phyloP scores from a whole-genome alignment of 2,797 vertebrate genomes.

The Astyanax mexicanus region DNA sequence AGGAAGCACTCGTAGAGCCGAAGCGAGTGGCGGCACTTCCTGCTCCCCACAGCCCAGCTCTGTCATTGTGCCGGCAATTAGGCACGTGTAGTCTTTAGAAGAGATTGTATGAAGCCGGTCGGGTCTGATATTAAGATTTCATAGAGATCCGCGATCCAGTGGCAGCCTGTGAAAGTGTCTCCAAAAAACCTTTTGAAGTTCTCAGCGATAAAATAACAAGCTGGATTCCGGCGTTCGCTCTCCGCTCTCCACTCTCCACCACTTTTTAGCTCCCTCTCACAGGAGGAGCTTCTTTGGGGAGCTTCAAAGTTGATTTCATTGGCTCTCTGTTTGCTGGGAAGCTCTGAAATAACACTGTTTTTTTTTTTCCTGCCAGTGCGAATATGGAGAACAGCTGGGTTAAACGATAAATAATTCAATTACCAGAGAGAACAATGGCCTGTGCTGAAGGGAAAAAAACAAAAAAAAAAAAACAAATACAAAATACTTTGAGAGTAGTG shows the following conservation, averaged over 20 bases:
- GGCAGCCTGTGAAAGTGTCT: slow-evolving; percentile 4
- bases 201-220: slow-evolving; percentile 7
- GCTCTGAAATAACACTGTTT: not conserved
- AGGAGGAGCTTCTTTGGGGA: not conserved
- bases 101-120: not conserved
- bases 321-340: not conserved
- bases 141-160: slow-evolving; percentile 7
- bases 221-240: slow-evolving; percentile 8
- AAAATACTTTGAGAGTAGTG: no score
- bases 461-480: no score
- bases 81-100: slow-evolving; percentile 16
- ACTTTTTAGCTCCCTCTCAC: not conserved
- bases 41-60: slow-evolving; percentile 7
- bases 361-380: slow-evolving; percentile 6
- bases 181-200: slow-evolving; percentile 38
- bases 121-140: slow-evolving; percentile 26
- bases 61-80: slow-evolving; percentile 13
- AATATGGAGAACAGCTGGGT: slow-evolving; percentile 40
- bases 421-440: slow-evolving; percentile 18
- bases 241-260: not conserved
- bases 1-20: slow-evolving; percentile 18
- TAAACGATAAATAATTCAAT: slow-evolving; percentile 52
- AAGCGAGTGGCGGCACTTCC: slow-evolving; percentile 20
- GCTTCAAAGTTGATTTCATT: slow-evolving; percentile 10
- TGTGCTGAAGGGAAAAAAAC: slow-evolving; percentile 18